Evolutionary conservation across 2,888 invertebrate species (phyloP).

Genomic region (Lumbricus terrestris): DNA sequence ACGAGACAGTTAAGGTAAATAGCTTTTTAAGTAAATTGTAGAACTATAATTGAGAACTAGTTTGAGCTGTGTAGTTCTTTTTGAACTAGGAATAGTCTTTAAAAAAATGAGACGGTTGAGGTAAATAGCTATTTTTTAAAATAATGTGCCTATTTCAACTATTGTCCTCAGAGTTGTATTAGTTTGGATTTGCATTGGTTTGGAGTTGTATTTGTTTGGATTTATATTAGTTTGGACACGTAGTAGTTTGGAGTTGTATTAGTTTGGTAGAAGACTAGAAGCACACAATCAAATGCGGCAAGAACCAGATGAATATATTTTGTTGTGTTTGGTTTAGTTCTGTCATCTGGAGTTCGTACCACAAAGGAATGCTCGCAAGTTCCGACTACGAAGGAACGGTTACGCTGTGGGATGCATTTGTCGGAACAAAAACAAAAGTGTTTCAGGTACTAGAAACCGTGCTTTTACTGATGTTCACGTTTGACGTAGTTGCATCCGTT

Average conservation of each 20-base stretch:
- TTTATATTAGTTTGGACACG: neutral
- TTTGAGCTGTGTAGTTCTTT: too few species aligned
- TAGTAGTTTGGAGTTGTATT: neutral
- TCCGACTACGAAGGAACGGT: conserved; percentile 93
- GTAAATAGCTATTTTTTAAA: too few species aligned
- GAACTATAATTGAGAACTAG: too few species aligned
- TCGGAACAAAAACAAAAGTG: conserved; percentile 65
- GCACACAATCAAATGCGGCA: neutral
- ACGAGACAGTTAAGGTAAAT: neutral
- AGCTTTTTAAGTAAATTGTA: too few species aligned
- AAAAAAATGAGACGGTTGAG: too few species aligned
- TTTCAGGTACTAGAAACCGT: conserved; percentile 68
- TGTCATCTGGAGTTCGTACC: conserved; percentile 89
- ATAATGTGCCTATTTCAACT: too few species aligned
- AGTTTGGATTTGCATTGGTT: too few species aligned
- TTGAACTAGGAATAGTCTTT: too few species aligned
- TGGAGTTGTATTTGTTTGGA: too few species aligned
- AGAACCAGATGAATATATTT: neutral
- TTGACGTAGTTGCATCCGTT: neutral
- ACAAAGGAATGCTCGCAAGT: conserved; percentile 81
- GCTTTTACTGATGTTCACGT: neutral
- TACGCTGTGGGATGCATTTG: conserved; percentile 84
- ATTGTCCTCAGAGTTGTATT: too few species aligned
- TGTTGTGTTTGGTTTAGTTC: conserved; percentile 66
- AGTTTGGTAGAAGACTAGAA: neutral